Conservation (phyloP, 2,797 vertebrate genomes). For the Urosaurus nigricauda region DNA sequence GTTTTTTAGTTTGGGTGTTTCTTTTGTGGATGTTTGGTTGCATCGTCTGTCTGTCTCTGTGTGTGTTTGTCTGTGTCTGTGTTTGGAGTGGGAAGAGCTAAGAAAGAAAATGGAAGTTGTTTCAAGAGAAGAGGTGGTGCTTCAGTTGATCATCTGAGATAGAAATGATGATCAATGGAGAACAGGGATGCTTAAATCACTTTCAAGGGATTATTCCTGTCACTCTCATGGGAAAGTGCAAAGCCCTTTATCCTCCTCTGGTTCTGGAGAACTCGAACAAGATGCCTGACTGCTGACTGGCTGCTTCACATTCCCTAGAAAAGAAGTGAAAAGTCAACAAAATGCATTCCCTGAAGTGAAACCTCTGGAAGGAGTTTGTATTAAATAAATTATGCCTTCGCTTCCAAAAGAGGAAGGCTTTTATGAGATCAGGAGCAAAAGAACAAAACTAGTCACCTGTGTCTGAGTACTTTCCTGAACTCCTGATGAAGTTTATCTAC, state of each 20-base stretch:
- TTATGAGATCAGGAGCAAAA: background rate
- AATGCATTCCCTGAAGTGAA: background rate
- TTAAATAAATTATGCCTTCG: background rate
- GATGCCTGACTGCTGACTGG: background rate
- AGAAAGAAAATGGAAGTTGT: background rate
- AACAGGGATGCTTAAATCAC: background rate
- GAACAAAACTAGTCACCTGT: background rate
- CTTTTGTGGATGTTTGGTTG: slow-evolving; percentile 5
- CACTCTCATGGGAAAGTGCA: background rate
- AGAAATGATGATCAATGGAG: background rate
- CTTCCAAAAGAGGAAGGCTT: background rate
- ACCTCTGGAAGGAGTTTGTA: background rate
- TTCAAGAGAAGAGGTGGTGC: background rate
- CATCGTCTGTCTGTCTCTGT: background rate
- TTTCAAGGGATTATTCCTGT: background rate
- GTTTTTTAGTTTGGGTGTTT: background rate
- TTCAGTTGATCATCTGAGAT: background rate
- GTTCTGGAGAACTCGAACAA: background rate
- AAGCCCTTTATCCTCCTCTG: background rate
- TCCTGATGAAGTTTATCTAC: background rate
- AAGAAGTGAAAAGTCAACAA: background rate
- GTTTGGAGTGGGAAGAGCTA: background rate
- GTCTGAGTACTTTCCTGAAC: background rate
- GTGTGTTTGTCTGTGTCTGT: background rate
- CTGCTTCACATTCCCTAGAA: background rate